Evolutionary conservation across 2,888 invertebrate genomes (phyloP).

Genomic region (Parochlus steinenii): DNA sequence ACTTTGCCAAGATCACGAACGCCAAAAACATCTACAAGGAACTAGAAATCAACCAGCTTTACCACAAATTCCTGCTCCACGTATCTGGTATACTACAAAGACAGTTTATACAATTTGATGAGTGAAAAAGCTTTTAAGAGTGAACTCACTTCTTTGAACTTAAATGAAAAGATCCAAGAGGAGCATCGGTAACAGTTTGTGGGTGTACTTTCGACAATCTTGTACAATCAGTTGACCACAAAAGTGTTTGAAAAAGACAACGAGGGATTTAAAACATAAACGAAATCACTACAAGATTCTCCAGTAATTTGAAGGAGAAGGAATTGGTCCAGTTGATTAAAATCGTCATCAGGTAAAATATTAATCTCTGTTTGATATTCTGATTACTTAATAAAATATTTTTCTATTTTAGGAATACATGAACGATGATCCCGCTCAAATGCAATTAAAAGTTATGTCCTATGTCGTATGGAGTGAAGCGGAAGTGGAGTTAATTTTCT

Average conservation of each 20-base stretch:
- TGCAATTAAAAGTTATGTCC: slow-evolving; percentile 41
- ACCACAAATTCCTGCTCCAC: slow-evolving; percentile 66
- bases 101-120: slow-evolving; percentile 59
- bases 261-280: slow-evolving; percentile 10
- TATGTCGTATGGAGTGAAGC: slow-evolving; percentile 53
- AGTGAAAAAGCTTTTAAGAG: too few relatives aligned
- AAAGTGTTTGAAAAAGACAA: slow-evolving; percentile 47
- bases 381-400: slow-evolving; percentile 37
- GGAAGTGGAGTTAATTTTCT: slow-evolving; percentile 59
- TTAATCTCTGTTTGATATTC: slow-evolving; percentile 30
- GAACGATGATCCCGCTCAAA: slow-evolving; percentile 28
- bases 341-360: too few relatives aligned
- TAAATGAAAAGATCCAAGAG: slow-evolving; percentile 40
- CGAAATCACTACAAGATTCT: slow-evolving; percentile 8
- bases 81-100: slow-evolving; percentile 60
- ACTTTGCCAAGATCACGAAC: slow-evolving; percentile 61
- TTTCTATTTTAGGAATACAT: slow-evolving; percentile 32
- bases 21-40: too few relatives aligned
- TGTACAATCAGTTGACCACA: slow-evolving; percentile 75
- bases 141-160: slow-evolving; percentile 2
- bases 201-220: slow-evolving; percentile 59
- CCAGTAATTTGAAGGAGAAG: slow-evolving; percentile 17
- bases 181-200: slow-evolving; percentile 65
- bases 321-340: slow-evolving; percentile 20
- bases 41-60: slow-evolving; percentile 56